phyloP scores from a whole-genome alignment of 2,888 invertebrate species.

The Dolichomitus sp. region DNA sequence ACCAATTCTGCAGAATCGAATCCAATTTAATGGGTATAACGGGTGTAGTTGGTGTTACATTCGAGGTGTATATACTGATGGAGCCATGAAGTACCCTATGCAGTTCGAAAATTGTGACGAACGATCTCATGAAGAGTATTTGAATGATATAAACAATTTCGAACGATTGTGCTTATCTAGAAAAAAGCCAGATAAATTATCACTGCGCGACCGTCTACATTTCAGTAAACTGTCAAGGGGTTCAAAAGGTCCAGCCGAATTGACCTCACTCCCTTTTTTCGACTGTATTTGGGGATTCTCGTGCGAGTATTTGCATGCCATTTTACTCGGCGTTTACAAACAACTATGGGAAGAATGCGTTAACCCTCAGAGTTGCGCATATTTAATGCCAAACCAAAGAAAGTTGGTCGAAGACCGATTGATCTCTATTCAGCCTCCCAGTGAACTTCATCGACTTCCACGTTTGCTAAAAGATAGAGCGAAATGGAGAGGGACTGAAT shows the following conservation, averaged over 20 bases:
- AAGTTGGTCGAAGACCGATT: background rate
- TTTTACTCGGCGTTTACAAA: conserved; percentile 5
- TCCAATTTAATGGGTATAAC: conserved; percentile 62
- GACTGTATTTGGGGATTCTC: conserved; percentile 11
- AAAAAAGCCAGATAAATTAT: background rate
- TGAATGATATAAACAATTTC: background rate
- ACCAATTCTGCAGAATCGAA: conserved; percentile 58
- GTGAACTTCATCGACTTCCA: conserved; percentile 6
- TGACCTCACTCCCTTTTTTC: background rate
- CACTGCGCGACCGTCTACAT: background rate
- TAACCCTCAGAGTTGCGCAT: background rate
- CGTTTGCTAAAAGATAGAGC: background rate
- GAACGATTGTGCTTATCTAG: background rate
- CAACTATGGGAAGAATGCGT: conserved; percentile 16
- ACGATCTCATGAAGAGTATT: background rate
- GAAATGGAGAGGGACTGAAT: conserved; percentile 6
- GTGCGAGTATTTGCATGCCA: conserved; percentile 29
- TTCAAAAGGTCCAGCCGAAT: background rate
- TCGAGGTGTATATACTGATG: conserved; percentile 17
- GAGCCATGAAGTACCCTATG: conserved; percentile 11
- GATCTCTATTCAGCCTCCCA: conserved; percentile 2
- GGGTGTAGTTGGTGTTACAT: conserved; percentile 68
- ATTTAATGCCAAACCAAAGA: background rate
- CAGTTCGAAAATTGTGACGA: background rate
- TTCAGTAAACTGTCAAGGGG: background rate